Base-by-base conservation (phyloP, 2,888 invertebrate genomes). In the Ganaspis brasiliensis region DNA sequence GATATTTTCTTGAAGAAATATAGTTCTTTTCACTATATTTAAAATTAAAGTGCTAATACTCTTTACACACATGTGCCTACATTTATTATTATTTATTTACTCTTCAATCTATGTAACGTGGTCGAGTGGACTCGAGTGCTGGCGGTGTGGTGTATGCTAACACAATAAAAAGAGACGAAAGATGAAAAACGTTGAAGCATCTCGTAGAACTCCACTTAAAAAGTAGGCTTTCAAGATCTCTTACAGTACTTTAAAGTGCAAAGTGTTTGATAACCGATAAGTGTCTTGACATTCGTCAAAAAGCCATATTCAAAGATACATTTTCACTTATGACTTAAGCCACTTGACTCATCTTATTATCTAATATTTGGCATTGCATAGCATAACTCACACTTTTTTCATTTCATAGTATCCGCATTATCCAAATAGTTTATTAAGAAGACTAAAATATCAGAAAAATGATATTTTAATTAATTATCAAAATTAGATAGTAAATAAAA, bases 71-170 rank as follows among this genome's bases (percentile, higher is more conserved):
- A 40, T 40, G 12, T 40, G 40, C 35, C 16, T 37, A 61, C 35
- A 37, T 61, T 61, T 37, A 61, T 61, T 31, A 19, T 61, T 16
- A 40, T 26, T 61, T 16, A 40, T 26, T 61, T 37, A 35, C 31
- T 35, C 35, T 61, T 24, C 24, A 1, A 76, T 82, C 71, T 81
- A 81, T 84, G 83, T 83, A 81, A 84, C 83, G 82, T 85, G 80
- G 80, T 83, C 81, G 81, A 88, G 84, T 85, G 82, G 84, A 79
- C 81, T 84, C 83, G 84, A 88, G 86, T 83, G 87, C 82, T 78
- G 81, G 82, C 82, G 85, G 85, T 82, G 82, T 81, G 84, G 74
- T 76, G 77, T 86, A 88, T 87, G 83, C 88, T 86, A 87, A 87
- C 88, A 87, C 80, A 63, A 63, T 63, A 67, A 40, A 63, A 63